Conservation (phyloP, 2,113 vertebrate species). For the Patagioenas fasciata region DNA sequence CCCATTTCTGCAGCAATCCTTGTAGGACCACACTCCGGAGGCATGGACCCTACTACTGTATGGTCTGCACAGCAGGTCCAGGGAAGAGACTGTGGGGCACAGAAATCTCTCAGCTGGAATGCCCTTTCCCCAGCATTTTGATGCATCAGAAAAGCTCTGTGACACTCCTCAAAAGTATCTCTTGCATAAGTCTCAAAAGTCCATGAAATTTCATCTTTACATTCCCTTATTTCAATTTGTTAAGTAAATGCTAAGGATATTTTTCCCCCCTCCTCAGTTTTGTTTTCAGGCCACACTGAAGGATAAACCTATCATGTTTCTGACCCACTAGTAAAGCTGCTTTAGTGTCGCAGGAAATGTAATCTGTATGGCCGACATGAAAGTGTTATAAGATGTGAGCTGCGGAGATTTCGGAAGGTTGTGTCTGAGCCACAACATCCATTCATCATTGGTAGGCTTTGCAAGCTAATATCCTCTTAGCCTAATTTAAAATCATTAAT, state of each 20-base stretch:
- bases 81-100: background rate
- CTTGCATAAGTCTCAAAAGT: background rate
- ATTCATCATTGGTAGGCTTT: conserved; percentile 61
- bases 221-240: background rate
- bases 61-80: background rate
- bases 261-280: background rate
- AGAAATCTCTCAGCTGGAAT: background rate
- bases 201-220: background rate
- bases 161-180: background rate
- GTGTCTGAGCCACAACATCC: conserved; percentile 67
- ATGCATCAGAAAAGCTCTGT: background rate
- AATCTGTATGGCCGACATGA: conserved; percentile 66
- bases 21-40: rapidly evolving
- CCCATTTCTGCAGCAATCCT: background rate
- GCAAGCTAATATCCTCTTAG: conserved; percentile 80
- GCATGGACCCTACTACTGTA: rapidly evolving
- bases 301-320: conserved; percentile 67
- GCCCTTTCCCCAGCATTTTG: background rate
- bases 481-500: conserved; percentile 73
- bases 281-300: background rate
- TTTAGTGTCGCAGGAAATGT: conserved; percentile 62
- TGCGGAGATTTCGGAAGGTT: conserved; percentile 61
- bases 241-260: background rate
- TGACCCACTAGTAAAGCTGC: conserved; percentile 65
- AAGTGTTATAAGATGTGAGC: conserved; percentile 66